Conservation (phyloP, 23 tunicate genomes). For the Phallusia fumigata region DNA sequence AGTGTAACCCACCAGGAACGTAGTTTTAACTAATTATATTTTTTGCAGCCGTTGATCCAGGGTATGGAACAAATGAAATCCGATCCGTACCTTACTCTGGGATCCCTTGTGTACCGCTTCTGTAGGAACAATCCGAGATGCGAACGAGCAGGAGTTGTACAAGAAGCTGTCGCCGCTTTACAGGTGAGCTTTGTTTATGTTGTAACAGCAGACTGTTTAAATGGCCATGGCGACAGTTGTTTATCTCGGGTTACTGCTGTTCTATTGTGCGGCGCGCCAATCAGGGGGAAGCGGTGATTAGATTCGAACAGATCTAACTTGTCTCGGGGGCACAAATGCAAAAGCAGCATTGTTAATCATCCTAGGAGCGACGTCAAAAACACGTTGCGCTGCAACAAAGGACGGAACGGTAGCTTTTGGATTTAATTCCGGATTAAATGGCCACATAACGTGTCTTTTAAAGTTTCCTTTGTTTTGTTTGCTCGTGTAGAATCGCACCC, state of each 20-base stretch:
- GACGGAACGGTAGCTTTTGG: too few species aligned
- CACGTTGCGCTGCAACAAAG: too few species aligned
- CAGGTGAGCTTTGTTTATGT: conserved; percentile 16
- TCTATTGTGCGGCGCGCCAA: background rate
- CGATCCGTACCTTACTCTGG: conserved; percentile 29
- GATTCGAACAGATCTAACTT: background rate
- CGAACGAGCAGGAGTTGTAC: conserved; percentile 16
- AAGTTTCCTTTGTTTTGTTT: too few species aligned
- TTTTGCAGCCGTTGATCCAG: conserved; percentile 6
- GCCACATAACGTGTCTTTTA: too few species aligned
- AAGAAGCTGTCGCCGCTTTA: conserved; percentile 20
- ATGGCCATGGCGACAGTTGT: background rate
- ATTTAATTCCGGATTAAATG: too few species aligned
- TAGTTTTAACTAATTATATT: background rate
- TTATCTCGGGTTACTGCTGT: background rate
- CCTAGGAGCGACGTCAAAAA: too few species aligned
- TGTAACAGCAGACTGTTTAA: background rate
- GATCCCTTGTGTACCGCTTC: conserved; percentile 36
- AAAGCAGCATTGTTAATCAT: too few species aligned
- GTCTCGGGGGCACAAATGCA: background rate
- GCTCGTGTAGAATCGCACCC: too few species aligned
- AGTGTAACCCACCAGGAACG: too few species aligned
- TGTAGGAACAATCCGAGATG: conserved; percentile 27
- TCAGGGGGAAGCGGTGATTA: background rate
- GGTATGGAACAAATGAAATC: background rate